A percentile compares a stretch with the other conserved stretches of the same genome.
Evolutionary conservation across 1,140 invertebrate genomes (phyloP).

Genomic region (Drosophila guanche): DNA sequence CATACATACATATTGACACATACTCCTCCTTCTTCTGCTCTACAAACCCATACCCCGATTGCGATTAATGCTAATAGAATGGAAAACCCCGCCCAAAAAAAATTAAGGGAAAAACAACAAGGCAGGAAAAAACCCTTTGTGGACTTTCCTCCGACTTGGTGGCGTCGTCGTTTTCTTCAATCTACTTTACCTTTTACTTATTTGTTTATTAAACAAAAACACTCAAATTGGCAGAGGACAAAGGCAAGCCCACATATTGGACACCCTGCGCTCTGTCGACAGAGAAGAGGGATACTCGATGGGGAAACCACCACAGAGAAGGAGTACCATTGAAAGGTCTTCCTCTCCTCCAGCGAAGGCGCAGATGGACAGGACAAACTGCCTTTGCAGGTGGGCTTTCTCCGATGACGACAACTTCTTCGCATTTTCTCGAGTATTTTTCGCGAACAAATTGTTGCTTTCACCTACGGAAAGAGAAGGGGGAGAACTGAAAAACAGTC

Average conservation of each 20-base stretch:
- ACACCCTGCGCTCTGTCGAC: not conserved
- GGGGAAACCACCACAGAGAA: not conserved
- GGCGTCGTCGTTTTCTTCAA: constrained; percentile 58
- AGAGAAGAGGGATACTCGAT: constrained; percentile 14
- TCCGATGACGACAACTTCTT: no score
- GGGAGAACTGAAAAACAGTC: not conserved
- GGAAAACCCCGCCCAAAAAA: constrained; percentile 46
- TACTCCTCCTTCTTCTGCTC: constrained; percentile 11
- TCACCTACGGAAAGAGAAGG: not conserved
- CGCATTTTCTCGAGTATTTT: not conserved
- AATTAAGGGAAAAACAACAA: constrained; percentile 34
- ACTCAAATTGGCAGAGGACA: constrained; percentile 57
- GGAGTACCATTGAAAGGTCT: no score
- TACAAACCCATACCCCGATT: constrained; percentile 4
- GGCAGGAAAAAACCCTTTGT: constrained; percentile 53
- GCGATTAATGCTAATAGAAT: constrained; percentile 71
- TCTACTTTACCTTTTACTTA: constrained; percentile 58
- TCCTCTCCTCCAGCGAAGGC: no score
- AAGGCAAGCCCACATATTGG: constrained; percentile 58
- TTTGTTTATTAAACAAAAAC: constrained; percentile 78
- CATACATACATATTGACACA: constrained; percentile 37
- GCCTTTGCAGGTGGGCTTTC: no score
- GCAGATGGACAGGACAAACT: no score
- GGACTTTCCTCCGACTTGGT: constrained; percentile 49
- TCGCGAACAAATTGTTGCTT: no score